These are phyloP conservation scores for Operophtera brumata DNA, from an alignment of 2,888 invertebrate species.

Conservation along the genomic window DNA sequence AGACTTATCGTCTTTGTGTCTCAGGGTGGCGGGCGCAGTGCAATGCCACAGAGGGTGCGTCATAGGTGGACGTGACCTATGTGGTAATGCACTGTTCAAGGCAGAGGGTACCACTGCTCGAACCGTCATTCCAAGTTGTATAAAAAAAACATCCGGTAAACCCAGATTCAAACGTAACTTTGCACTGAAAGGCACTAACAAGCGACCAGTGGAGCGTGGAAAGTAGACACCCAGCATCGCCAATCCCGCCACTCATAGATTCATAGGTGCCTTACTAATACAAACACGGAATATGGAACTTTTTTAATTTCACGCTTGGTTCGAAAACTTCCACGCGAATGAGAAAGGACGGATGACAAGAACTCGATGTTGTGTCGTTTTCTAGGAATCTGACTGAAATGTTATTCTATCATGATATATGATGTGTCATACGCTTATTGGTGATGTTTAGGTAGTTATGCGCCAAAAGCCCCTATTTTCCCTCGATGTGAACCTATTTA, in stretches of 20 bases:
- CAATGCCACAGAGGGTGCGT: no score
- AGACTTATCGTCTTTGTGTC: no score
- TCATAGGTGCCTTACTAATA: slow-evolving; percentile 41
- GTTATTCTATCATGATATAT: slow-evolving; percentile 6
- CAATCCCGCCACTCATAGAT: slow-evolving; percentile 42
- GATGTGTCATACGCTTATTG: slow-evolving; percentile 9
- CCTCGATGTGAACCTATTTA: slow-evolving; percentile 15
- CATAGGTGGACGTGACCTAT: no score
- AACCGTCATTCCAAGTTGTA: no score
- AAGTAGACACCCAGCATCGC: slow-evolving; percentile 34
- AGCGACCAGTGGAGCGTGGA: slow-evolving; percentile 42
- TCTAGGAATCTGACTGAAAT: slow-evolving; percentile 17
- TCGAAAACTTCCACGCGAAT: slow-evolving; percentile 56
- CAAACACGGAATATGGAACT: slow-evolving; percentile 58
- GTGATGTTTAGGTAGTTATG: slow-evolving; percentile 11
- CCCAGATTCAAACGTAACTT: slow-evolving; percentile 36
- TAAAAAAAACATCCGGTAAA: no score
- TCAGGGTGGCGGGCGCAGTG: no score
- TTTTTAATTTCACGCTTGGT: slow-evolving; percentile 78
- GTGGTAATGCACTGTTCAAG: no score
- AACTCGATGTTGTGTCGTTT: slow-evolving; percentile 46
- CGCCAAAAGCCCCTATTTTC: slow-evolving; percentile 18
- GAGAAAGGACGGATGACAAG: slow-evolving; percentile 45
- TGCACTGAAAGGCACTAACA: slow-evolving; percentile 39
- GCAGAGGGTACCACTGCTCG: no score